Base-by-base conservation (phyloP, 2,888 invertebrate genomes). In the Romanomermis culicivorax region DNA sequence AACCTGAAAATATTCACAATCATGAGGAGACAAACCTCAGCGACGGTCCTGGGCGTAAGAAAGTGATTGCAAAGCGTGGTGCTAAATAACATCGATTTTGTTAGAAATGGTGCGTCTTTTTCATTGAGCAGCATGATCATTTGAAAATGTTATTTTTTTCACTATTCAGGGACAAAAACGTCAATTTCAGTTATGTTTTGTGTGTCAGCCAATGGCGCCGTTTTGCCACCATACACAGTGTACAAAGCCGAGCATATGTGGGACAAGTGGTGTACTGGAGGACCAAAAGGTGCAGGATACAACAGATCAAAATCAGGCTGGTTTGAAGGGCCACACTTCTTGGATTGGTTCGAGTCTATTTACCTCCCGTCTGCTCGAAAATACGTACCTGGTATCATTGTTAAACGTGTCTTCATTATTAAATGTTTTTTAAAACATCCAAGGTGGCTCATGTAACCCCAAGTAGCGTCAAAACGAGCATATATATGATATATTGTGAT, bases 171-270 rank as follows among this genome's bases (percentile, higher is more conserved):
- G n/a, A 60, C 65, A 1, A 72, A 72, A 57, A 55, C 62, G 14
- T 58, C 62, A 11, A 64, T 59, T 24, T 64, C 65, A 1, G 62
- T 62, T 17, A 73, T 72, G 71, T 62, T 71, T 55, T 64, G 68
- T 53, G 68, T 62, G 11, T 63, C 65, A 45, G 70, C 71, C 11
- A 61, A 58, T 53, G 71, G 71, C 3, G 56, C 60, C 45, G 25
- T 69, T 1, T 58, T 71, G 29, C 70, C 71, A 3, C 62, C 63
- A 26, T 72, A 71, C 59, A 67, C 71, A 2, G 68, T 71, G 0
- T 72, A 72, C 58, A 73, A 72, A 61, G 62, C 70, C 1, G 60
- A 62, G 54, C 53, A 69, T 56, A 43, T 72, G n/a, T 70, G 66
- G 60, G 57, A 64, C 47, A 64, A 66, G 4, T 74, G 73, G 72